phyloP scores from a whole-genome alignment of 2,113 vertebrate genomes.

The Cinclus mexicanus region DNA sequence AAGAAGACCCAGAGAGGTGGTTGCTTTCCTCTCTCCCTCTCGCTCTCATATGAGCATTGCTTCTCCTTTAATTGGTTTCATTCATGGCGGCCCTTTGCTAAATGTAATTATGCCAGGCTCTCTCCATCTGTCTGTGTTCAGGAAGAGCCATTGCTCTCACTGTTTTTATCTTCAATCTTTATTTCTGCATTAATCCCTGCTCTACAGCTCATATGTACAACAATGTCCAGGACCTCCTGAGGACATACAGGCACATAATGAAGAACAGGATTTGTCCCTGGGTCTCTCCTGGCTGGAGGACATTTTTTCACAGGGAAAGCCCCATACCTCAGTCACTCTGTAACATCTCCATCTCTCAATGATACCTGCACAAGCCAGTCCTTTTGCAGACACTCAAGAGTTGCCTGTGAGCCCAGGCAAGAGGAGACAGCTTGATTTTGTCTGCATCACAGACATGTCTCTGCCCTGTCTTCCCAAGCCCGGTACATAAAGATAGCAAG shows the following conservation, averaged over 20 bases:
- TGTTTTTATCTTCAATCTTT: slow-evolving; percentile 58
- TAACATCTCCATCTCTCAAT: not conserved
- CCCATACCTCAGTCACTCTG: not conserved
- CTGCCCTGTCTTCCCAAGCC: not conserved
- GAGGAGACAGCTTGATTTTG: not conserved
- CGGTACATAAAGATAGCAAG: not conserved
- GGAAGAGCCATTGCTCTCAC: slow-evolving; percentile 59
- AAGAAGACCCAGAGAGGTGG: not conserved
- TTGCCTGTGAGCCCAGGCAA: not conserved
- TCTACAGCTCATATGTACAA: slow-evolving; percentile 5
- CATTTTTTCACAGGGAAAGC: not conserved
- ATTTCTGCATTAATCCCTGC: slow-evolving; percentile 30
- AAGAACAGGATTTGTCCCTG: not conserved
- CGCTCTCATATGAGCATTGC: not conserved
- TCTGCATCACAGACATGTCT: not conserved
- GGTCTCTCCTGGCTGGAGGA: not conserved
- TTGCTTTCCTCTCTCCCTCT: not conserved
- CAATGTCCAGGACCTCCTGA: slow-evolving; percentile 27
- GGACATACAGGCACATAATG: not conserved
- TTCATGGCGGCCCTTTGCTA: slow-evolving; percentile 68
- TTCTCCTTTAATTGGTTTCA: slow-evolving; percentile 64
- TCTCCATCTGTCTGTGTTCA: slow-evolving; percentile 78
- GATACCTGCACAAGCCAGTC: not conserved
- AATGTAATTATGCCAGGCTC: slow-evolving; percentile 84
- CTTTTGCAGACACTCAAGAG: not conserved